Base-by-base conservation (phyloP, 2,888 invertebrate species). In the Scrobipalpa costella region DNA sequence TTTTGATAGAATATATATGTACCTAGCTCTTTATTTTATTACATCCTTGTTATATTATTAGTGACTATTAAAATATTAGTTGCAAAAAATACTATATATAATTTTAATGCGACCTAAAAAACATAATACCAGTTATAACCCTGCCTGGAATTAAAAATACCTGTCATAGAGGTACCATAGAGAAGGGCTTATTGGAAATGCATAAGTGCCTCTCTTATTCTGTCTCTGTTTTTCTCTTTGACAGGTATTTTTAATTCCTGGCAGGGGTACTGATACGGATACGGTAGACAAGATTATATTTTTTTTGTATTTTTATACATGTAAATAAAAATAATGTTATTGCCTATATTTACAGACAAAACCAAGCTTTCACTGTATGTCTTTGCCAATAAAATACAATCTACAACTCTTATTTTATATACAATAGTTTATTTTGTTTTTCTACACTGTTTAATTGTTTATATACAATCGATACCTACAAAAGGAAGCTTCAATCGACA, bases 321-420 rank as follows among this genome's bases (percentile, higher is more conserved):
- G 8, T 36, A 2, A 11, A 36, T 7, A 9, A 5, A 9, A 9
- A 36, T 44, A n/a, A n/a, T 1, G 13, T 15, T n/a, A 3, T 3
- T 44, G 15, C 15, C 15, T n/a, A n/a, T 78, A 78, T 80, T 72
- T 80, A 79, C 78, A 80, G 77, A 74, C 66, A 38, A 65, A 74
- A 69, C 19, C 64, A 76, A 75, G 73, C 70, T 61, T 68, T 66
- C 44, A 69, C 55, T 66, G 63, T 69, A 72, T 71, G 36, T 71
- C 68, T 67, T 72, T 64, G 58, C 52, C 64, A 64, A 59, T 57
- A 62, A 70, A 73, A 76, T 75, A 72, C 74, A 73, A 74, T 68
- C 69, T 74, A 65, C 44, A 57, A 47, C 7, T 63, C 8, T 63
- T 61, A 67, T 33, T 65, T 61, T 68, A 68, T 78, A 68, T 76